These are phyloP conservation scores for Aethina tumida DNA, from an alignment of 1,140 invertebrate species.

Conservation along the genomic window DNA sequence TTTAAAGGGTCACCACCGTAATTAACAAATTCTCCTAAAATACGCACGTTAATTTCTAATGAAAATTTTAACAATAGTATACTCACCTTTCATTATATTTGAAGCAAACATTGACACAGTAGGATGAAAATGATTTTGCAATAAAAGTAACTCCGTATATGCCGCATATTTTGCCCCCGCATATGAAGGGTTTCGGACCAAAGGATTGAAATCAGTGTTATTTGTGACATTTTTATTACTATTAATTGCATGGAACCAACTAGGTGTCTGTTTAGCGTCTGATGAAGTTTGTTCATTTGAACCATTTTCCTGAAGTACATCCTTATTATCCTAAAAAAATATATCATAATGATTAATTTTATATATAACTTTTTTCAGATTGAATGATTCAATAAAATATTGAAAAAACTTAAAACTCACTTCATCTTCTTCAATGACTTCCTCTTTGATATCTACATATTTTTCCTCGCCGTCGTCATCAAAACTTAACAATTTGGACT, in stretches of 20 bases:
- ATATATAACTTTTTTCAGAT: conserved; percentile 1
- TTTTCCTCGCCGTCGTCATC: conserved; percentile 40
- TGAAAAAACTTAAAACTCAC: too few species aligned
- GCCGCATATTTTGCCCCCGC: conserved; percentile 59
- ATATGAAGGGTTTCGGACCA: conserved; percentile 72
- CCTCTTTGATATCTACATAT: conserved; percentile 41
- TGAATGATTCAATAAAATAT: too few species aligned
- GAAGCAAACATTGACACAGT: conserved; percentile 81
- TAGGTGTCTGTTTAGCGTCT: too few species aligned
- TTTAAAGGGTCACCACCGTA: conserved; percentile 88
- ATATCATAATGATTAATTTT: not conserved
- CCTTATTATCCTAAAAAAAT: too few species aligned
- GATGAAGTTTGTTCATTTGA: too few species aligned
- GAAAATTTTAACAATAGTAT: conserved; percentile 12
- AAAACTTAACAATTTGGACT: conserved; percentile 7
- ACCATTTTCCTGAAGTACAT: too few species aligned
- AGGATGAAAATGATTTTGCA: conserved; percentile 81
- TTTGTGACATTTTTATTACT: not conserved
- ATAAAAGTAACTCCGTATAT: conserved; percentile 60
- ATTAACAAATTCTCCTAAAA: conserved; percentile 55
- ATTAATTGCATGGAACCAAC: too few species aligned
- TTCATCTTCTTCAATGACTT: conserved; percentile 8
- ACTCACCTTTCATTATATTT: conserved; percentile 63
- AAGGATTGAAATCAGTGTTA: conserved; percentile 51
- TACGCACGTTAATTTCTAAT: conserved; percentile 18